Conservation (phyloP, 2,888 invertebrate genomes). For the Aleiodes testaceus region DNA sequence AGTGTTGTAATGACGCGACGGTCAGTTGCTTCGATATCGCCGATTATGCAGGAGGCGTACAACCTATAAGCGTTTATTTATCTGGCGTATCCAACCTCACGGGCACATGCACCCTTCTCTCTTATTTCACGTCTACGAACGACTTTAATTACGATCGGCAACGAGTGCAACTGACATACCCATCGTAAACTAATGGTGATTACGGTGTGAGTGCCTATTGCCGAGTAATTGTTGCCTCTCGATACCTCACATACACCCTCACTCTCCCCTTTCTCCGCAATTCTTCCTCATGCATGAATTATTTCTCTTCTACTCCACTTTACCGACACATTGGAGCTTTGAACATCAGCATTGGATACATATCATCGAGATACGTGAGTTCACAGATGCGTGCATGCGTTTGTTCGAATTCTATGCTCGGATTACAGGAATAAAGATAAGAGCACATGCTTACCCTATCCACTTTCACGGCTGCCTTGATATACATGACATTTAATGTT, state of each 20-base stretch:
- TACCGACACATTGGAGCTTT: constrained; percentile 35
- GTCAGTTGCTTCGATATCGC: constrained; percentile 14
- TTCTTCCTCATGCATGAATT: background rate
- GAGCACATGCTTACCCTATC: constrained; percentile 34
- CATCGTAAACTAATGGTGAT: constrained; percentile 57
- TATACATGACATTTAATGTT: background rate
- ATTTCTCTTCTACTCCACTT: constrained; percentile 12
- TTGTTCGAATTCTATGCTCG: constrained; percentile 54
- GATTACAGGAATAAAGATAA: constrained; percentile 63
- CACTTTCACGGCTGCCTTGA: background rate
- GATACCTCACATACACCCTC: constrained; percentile 27
- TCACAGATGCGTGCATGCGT: constrained; percentile 47
- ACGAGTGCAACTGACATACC: constrained; percentile 54
- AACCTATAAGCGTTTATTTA: constrained; percentile 21
- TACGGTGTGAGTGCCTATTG: constrained; percentile 55
- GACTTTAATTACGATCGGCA: constrained; percentile 57
- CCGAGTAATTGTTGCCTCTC: constrained; percentile 61
- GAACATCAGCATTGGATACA: constrained; percentile 50
- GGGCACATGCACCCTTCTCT: background rate
- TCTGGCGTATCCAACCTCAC: constrained; percentile 15
- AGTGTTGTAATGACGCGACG: too few species aligned
- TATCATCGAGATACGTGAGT: constrained; percentile 45
- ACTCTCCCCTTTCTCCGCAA: constrained; percentile 38
- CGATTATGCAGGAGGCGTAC: constrained; percentile 25
- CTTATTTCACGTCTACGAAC: constrained; percentile 45